Evolutionary conservation across 2,888 invertebrate species (phyloP), one percentile per base, ranked within the genome.

Genomic region (Phyllotreta striolata): DNA sequence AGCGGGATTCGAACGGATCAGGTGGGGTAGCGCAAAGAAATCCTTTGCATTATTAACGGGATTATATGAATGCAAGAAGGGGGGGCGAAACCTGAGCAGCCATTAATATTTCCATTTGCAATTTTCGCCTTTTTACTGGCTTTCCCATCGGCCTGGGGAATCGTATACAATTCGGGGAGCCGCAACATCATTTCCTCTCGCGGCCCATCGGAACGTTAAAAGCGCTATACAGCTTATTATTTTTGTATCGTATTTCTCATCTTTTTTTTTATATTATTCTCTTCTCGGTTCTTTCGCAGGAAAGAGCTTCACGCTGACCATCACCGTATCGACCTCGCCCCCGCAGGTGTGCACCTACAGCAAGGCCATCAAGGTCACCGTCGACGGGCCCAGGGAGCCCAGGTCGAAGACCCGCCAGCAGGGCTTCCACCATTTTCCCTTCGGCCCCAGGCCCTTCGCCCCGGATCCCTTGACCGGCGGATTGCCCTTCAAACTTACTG

Each of bases 341-440:
- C 93, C 96, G 39, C 98, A 98, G 85, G 91, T 98, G 70, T 94
- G 95, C 64, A 95, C 97, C n/a, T 97, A 97, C 82, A 91, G 89
- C 79, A 98, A 98, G 82, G 98, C 98, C 66, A 99, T 99, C 83
- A 99, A 99, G 85, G 98, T 99, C 76, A 99, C 99, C 1, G 98
- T 99, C 66, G 99, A 99, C 80, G 99, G 99, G 59, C 99, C 99
- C 0, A 85, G 99, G 70, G 98, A 98, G 83, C 98, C 98, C 7
- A 84, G 98, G 76, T 96, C 95, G 73, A 96, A 96, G 87, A 91
- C 94, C 47, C 86, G 93, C 67, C 93, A 93, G 80, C 93, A 92
- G 77, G 90, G 91, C 68, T 93, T 93, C 82, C 93, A 93, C 83
- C 93, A 93, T 64, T 94, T 93, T 83, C 93, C 93, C 76, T 93